Evolutionary conservation across 2,113 vertebrate species (phyloP).

Genomic region (Cephalopterus ornatus): DNA sequence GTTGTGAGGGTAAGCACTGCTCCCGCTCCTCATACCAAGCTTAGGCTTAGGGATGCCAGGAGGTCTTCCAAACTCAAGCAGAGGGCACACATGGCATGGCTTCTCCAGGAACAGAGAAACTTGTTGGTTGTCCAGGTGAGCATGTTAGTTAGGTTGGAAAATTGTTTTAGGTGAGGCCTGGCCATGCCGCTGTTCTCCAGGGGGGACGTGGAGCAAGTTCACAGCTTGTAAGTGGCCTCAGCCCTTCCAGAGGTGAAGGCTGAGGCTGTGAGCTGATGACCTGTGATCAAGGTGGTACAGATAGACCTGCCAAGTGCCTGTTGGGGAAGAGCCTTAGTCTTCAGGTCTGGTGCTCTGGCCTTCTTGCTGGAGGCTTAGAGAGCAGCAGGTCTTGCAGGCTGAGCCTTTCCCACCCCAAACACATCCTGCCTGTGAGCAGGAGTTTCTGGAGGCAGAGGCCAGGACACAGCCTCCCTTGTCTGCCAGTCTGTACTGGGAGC

Average conservation of each 20-base stretch:
- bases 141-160: fast-evolving
- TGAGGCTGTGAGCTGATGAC: neutral
- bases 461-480: neutral
- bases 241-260: neutral
- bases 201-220: neutral
- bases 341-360: neutral
- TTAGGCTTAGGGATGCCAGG: neutral
- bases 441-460: neutral
- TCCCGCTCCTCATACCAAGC: neutral
- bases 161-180: neutral
- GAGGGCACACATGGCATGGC: neutral
- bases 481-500: neutral
- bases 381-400: neutral
- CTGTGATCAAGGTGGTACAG: neutral
- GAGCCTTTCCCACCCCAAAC: neutral
- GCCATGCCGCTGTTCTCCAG: neutral
- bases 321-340: neutral
- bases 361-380: neutral
- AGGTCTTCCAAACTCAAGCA: neutral
- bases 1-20: slow-evolving; percentile 82
- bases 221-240: neutral
- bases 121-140: neutral
- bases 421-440: neutral
- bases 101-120: neutral
- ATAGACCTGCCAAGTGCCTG: neutral